Conservation (phyloP, 2,113 vertebrate genomes). For the Eretmochelys imbricata region DNA sequence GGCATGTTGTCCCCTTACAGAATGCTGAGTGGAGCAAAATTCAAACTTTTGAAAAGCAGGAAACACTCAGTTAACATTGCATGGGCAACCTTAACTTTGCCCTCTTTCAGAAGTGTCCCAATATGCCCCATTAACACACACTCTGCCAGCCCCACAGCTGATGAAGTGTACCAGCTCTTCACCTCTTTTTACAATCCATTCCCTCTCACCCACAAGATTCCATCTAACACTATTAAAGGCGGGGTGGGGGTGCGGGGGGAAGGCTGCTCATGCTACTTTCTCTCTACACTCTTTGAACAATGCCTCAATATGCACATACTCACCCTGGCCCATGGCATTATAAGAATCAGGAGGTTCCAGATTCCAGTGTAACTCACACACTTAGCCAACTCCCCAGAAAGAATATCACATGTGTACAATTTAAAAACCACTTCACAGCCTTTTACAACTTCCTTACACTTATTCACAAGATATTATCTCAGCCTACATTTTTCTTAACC, state of each 20-base stretch:
- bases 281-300: not conserved
- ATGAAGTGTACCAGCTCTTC: not conserved
- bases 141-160: not conserved
- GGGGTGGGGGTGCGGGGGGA: not conserved
- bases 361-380: not conserved
- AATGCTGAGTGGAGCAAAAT: not conserved
- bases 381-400: not conserved
- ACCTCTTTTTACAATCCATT: not conserved
- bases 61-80: not conserved
- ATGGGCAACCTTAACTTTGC: not conserved
- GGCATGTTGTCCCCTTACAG: not conserved
- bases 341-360: not conserved
- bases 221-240: not conserved
- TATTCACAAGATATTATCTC: not conserved
- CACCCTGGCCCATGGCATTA: not conserved
- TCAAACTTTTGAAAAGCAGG: not conserved
- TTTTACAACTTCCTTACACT: not conserved
- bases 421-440: not conserved
- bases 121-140: not conserved
- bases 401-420: not conserved
- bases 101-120: not conserved
- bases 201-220: not conserved
- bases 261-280: not conserved
- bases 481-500: not conserved
- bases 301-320: not conserved